A percentile compares a stretch with the other conserved stretches of the same genome.
These are phyloP conservation scores for Protosalanx chinensis DNA, from an alignment of 2,797 vertebrate genomes.

Conservation along the genomic window DNA sequence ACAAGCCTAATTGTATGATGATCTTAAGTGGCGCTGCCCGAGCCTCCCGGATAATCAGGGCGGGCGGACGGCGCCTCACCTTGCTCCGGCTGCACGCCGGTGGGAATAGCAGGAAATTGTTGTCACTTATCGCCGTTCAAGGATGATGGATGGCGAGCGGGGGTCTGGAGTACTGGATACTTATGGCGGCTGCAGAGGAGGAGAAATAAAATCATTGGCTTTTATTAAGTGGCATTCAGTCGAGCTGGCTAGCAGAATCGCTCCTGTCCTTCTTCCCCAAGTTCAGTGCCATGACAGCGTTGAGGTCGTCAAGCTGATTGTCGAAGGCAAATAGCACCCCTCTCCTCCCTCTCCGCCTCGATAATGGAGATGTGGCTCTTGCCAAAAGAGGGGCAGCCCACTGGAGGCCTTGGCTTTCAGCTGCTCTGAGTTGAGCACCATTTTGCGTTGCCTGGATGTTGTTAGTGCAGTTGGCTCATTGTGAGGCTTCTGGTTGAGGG, in stretches of 20 bases:
- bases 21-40: conserved; percentile 56
- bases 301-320: conserved; percentile 49
- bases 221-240: conserved; percentile 66
- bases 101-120: conserved; percentile 53
- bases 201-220: conserved; percentile 62
- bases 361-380: conserved; percentile 46
- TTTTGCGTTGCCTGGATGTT: conserved; percentile 27
- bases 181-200: conserved; percentile 43
- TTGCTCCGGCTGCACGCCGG: conserved; percentile 31
- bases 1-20: conserved; percentile 62
- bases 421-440: conserved; percentile 24
- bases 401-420: conserved; percentile 44
- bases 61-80: conserved; percentile 36
- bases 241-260: conserved; percentile 29
- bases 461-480: neutral
- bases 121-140: conserved; percentile 64
- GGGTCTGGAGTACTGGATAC: conserved; percentile 51
- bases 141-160: conserved; percentile 61
- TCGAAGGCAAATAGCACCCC: conserved; percentile 36
- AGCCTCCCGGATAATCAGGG: conserved; percentile 53
- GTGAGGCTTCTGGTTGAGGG: conserved; percentile 15
- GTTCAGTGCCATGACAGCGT: conserved; percentile 51
- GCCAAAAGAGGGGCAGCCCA: conserved; percentile 20
- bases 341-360: conserved; percentile 21
- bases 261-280: conserved; percentile 1